Percentiles rank a stretch among this genome's conserved stretches.
phyloP scores from a whole-genome alignment of 2,797 vertebrate genomes.

The Diglossa cyanea region DNA sequence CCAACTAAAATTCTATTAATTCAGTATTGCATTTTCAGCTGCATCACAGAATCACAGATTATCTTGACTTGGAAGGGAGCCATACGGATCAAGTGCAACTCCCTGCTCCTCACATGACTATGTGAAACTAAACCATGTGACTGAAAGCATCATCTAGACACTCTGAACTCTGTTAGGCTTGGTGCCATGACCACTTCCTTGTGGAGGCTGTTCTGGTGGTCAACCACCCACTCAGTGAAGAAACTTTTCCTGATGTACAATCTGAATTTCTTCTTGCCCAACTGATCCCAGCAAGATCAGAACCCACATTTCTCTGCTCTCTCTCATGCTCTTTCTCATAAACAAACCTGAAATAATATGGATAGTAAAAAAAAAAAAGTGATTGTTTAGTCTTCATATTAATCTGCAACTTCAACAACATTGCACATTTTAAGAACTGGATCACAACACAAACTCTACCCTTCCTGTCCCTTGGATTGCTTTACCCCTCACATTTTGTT shows the following conservation, averaged over 20 bases:
- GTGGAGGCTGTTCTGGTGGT: background rate
- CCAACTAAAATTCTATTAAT: background rate
- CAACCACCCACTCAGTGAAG: fast-evolving
- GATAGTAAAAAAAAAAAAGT: background rate
- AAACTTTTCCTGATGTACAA: background rate
- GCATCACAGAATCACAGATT: background rate
- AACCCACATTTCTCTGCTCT: background rate
- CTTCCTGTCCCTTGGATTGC: background rate
- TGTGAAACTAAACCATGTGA: background rate
- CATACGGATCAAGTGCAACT: background rate
- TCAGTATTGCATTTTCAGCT: background rate
- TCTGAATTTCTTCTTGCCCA: background rate
- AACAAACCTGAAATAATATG: background rate
- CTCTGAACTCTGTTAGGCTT: background rate
- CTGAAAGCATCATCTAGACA: background rate
- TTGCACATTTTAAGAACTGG: background rate
- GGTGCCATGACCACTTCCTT: background rate
- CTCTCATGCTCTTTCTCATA: background rate
- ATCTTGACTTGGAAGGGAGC: background rate
- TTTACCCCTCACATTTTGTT: background rate
- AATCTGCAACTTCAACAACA: background rate
- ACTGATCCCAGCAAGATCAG: background rate
- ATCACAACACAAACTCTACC: background rate
- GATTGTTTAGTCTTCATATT: background rate
- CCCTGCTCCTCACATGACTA: background rate